Evolutionary conservation across 2,113 vertebrate genomes (phyloP).

Genomic region (Bothrops jararaca): DNA sequence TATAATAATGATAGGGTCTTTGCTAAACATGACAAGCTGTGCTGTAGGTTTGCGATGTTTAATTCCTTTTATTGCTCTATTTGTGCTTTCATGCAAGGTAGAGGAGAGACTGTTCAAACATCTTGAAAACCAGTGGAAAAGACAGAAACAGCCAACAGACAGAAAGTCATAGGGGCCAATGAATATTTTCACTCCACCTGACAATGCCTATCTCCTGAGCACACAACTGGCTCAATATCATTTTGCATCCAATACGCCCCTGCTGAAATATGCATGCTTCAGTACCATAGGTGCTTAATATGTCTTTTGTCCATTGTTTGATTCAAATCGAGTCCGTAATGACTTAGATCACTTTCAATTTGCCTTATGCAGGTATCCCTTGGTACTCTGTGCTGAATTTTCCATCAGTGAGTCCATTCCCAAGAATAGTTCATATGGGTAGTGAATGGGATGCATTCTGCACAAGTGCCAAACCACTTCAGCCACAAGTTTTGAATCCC

Average conservation of each 20-base stretch:
- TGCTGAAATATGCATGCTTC: background rate
- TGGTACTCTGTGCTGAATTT: background rate
- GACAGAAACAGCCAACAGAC: background rate
- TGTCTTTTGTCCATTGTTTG: background rate
- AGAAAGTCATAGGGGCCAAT: background rate
- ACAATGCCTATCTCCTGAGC: background rate
- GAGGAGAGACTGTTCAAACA: background rate
- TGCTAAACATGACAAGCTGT: slow-evolving; percentile 40
- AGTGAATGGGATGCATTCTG: background rate
- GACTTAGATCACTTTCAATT: background rate
- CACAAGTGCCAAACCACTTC: background rate
- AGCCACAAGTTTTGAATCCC: background rate
- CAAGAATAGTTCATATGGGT: background rate
- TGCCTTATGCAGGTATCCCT: background rate
- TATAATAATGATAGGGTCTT: slow-evolving; percentile 35
- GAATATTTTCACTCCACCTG: background rate
- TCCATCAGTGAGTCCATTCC: background rate
- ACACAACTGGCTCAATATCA: background rate
- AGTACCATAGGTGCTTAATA: background rate
- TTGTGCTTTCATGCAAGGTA: background rate
- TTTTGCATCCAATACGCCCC: background rate
- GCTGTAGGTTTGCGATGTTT: slow-evolving; percentile 28
- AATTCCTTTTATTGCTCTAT: background rate
- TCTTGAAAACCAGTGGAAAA: background rate
- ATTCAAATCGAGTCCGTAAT: background rate